Base-by-base conservation (phyloP, 1,140 invertebrate genomes). In the Adelges cooleyi region DNA sequence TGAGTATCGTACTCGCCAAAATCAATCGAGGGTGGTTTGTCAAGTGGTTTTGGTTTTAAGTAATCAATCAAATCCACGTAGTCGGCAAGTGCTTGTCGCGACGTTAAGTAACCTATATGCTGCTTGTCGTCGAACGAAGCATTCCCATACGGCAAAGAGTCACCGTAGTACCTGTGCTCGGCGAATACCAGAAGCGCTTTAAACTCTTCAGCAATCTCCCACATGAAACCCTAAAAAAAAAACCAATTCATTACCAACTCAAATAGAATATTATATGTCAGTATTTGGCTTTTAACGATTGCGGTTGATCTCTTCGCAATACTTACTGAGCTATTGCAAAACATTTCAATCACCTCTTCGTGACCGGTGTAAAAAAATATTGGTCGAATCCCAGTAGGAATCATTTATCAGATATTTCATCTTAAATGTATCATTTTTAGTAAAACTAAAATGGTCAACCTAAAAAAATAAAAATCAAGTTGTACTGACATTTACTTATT, bases 331-430 rank as follows among this genome's bases (percentile, higher is more conserved):
- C 98, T 96, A 71, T 95, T 78, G 4, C 89, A 89, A 78, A 98
- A 98, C 68, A 81, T 75, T 72, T 90, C 85, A 68, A 98, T 95
- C 70, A 84, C 82, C 65, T 95, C 95, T 75, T 99, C 96, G 80
- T 98, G 98, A 69, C 95, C 95, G 13, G 94, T 92, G 72, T 98
- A 99, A 73, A 98, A 95, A 74, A 96, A 94, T 69, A 98, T 91
- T 1, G 94, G 91, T 75, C 49, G 75, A 71, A 56, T 81, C 74
- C 81, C 84, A 86, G 73, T 80, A 82, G 2, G 84, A 82, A 68
- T 90, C 84, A 72, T 92, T 92, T 56, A 87, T 76, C 27, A 97
- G 76, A 76, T 94, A 96, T 68, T 88, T 79, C 70, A 92, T 78
- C 67, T 84, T 78, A 73, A 90, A 96, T 2, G 81, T 86, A 53